These are phyloP conservation scores for Campodea augens DNA, from an alignment of 1,140 invertebrate genomes.

Conservation along the genomic window DNA sequence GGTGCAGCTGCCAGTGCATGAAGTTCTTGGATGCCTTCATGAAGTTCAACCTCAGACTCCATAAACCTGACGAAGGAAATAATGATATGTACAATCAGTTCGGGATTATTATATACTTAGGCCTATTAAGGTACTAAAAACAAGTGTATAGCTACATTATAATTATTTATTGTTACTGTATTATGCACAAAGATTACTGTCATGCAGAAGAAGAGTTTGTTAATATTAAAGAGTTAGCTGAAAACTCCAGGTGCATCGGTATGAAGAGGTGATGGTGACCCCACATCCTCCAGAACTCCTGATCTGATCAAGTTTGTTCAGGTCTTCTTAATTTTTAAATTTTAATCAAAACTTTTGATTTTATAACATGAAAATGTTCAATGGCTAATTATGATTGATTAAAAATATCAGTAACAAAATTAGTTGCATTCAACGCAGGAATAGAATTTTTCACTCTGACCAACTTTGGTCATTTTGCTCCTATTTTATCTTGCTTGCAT, in stretches of 20 bases:
- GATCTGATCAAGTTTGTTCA: too few relatives aligned
- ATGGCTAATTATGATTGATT: too few relatives aligned
- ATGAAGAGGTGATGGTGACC: too few relatives aligned
- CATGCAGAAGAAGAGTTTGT: neutral
- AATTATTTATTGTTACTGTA: neutral
- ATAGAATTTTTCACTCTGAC: too few relatives aligned
- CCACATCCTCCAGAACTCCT: too few relatives aligned
- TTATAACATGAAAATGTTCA: too few relatives aligned
- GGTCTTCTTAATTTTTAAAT: too few relatives aligned
- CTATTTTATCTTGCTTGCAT: too few relatives aligned
- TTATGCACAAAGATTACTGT: neutral
- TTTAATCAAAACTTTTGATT: too few relatives aligned
- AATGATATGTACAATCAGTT: neutral
- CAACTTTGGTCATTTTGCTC: too few relatives aligned
- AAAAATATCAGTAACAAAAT: too few relatives aligned
- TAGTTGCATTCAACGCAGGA: too few relatives aligned
- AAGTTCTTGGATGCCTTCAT: constrained; percentile 80
- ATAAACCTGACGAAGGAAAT: constrained; percentile 53
- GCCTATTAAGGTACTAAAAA: neutral
- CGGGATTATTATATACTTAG: neutral
- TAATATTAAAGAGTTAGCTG: neutral
- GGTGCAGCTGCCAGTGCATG: constrained; percentile 88
- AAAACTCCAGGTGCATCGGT: neutral
- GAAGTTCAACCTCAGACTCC: constrained; percentile 93
- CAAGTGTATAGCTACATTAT: neutral